These are phyloP conservation scores for Drosophila rhopaloa DNA, from an alignment of 1,140 invertebrate genomes.

Conservation along the genomic window DNA sequence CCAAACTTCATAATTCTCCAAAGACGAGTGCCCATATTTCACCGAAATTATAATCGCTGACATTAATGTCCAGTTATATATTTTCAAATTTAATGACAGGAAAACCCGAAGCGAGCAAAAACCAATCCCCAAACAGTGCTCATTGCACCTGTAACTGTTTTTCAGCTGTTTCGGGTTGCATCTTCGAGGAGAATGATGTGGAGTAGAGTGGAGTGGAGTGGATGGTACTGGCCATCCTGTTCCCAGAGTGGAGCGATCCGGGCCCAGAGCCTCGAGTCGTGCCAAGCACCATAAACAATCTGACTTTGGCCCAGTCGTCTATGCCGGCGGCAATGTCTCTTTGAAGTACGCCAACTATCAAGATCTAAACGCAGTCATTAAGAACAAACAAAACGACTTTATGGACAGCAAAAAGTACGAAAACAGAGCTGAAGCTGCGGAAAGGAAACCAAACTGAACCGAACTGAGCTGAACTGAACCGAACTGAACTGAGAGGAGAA, in stretches of 20 bases:
- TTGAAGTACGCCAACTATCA: slow-evolving; percentile 80
- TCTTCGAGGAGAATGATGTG: neutral
- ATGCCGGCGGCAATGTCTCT: slow-evolving; percentile 70
- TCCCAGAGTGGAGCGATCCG: slow-evolving; percentile 27
- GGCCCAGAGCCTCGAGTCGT: slow-evolving; percentile 28
- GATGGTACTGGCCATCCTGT: slow-evolving; percentile 20
- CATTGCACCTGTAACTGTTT: slow-evolving; percentile 39
- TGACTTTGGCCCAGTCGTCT: slow-evolving; percentile 50
- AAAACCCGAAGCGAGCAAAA: slow-evolving; percentile 9
- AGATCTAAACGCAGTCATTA: slow-evolving; percentile 83
- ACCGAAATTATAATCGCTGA: slow-evolving; percentile 23
- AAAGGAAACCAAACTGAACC: slow-evolving; percentile 37
- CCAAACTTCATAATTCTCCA: slow-evolving; percentile 19
- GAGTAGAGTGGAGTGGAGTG: neutral
- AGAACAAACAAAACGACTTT: slow-evolving; percentile 83
- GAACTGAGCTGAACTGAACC: slow-evolving; percentile 1
- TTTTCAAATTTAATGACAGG: slow-evolving; percentile 24
- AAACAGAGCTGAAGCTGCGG: slow-evolving; percentile 32
- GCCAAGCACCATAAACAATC: slow-evolving; percentile 62
- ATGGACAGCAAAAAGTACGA: slow-evolving; percentile 79
- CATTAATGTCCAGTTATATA: slow-evolving; percentile 24
- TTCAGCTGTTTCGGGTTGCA: slow-evolving; percentile 21
- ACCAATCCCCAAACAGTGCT: slow-evolving; percentile 5
- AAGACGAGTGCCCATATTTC: neutral
- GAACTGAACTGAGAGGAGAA: slow-evolving; percentile 28